Percentiles rank a stretch among this genome's conserved stretches.
phyloP scores from a whole-genome alignment of 1,140 invertebrate species.

The Leptopilina boulardi region DNA sequence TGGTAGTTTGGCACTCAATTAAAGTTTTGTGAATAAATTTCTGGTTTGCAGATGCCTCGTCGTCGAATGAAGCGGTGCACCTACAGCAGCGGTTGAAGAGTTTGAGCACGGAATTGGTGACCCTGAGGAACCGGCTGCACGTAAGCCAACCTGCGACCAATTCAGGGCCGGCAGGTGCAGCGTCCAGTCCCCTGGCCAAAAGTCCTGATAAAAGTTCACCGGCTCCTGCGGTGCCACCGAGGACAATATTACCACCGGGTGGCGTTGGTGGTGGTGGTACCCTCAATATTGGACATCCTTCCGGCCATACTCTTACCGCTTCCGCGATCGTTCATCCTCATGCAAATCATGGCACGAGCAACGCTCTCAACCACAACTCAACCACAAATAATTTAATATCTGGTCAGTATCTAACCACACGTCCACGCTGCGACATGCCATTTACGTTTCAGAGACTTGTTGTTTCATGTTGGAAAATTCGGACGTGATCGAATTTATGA shows the following conservation, averaged over 20 bases:
- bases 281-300: slow-evolving; percentile 64
- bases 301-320: slow-evolving; percentile 70
- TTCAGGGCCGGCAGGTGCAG: slow-evolving; percentile 62
- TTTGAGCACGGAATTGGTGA: slow-evolving; percentile 92
- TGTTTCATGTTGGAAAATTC: slow-evolving; percentile 20
- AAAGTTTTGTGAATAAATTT: slow-evolving; percentile 32
- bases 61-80: slow-evolving; percentile 94
- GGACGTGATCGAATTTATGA: not conserved
- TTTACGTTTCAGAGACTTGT: slow-evolving; percentile 13
- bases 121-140: slow-evolving; percentile 89
- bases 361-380: slow-evolving; percentile 66
- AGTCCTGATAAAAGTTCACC: slow-evolving; percentile 60
- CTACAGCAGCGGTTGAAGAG: slow-evolving; percentile 91
- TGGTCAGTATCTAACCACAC: slow-evolving; percentile 61
- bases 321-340: slow-evolving; percentile 72
- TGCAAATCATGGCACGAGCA: slow-evolving; percentile 67
- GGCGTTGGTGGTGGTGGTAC: slow-evolving; percentile 59
- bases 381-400: slow-evolving; percentile 70
- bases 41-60: slow-evolving; percentile 88
- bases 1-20: slow-evolving; percentile 11
- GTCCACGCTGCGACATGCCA: slow-evolving; percentile 19
- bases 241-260: slow-evolving; percentile 69
- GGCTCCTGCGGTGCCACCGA: slow-evolving; percentile 73
- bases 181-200: slow-evolving; percentile 59
- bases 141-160: slow-evolving; percentile 78